These are phyloP conservation scores for Ennomos fuscantarius DNA, from an alignment of 2,888 invertebrate genomes.

Conservation along the genomic window DNA sequence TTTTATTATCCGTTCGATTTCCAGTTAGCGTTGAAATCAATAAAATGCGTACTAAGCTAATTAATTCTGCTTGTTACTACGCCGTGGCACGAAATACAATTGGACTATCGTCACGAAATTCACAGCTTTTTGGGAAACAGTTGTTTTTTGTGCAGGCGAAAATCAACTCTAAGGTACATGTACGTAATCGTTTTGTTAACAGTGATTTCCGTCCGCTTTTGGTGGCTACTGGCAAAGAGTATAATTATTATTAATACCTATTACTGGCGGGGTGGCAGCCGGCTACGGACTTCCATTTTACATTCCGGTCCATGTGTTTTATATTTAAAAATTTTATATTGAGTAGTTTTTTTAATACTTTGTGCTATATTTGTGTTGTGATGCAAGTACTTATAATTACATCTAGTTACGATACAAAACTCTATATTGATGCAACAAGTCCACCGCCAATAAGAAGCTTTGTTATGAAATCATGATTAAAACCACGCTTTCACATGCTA, in stretches of 20 bases:
- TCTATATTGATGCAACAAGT: no score
- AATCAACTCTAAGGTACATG: conserved; percentile 65
- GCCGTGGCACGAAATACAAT: conserved; percentile 49
- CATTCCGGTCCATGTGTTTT: no score
- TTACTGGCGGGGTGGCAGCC: no score
- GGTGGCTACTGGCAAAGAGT: conserved; percentile 4
- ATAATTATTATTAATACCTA: no score
- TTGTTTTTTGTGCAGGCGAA: conserved; percentile 54
- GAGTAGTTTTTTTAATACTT: no score
- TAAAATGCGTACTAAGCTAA: conserved; percentile 65
- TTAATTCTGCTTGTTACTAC: conserved; percentile 52
- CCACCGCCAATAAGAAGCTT: no score
- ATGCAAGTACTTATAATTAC: no score
- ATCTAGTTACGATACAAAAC: no score
- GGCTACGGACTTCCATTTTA: no score
- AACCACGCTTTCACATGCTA: conserved; percentile 23
- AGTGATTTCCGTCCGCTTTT: conserved; percentile 1
- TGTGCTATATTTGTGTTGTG: no score
- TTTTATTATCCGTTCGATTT: conserved; percentile 41
- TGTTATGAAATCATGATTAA: neutral
- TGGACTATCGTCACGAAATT: conserved; percentile 39
- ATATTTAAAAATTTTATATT: no score
- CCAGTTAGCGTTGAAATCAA: conserved; percentile 38
- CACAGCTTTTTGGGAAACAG: conserved; percentile 39
- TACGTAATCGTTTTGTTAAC: neutral